These are phyloP conservation scores for Andrena hattorfiana DNA, from an alignment of 2,888 invertebrate species.

Conservation along the genomic window DNA sequence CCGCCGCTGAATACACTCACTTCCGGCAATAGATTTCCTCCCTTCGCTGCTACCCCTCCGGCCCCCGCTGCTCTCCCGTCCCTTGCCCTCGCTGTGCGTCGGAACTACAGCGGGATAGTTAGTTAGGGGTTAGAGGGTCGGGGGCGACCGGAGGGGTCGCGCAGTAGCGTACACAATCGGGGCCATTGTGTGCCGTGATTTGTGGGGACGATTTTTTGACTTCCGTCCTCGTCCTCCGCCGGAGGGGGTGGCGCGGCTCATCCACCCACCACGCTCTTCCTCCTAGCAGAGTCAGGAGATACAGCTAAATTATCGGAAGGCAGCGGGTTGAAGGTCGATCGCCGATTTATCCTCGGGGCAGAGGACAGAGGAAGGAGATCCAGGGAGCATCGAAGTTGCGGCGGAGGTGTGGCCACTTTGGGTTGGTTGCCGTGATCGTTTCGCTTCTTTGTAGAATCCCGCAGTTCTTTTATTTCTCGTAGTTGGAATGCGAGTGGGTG, in stretches of 20 bases:
- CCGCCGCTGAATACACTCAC: conserved; percentile 82
- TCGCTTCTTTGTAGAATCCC: background rate
- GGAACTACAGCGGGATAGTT: conserved; percentile 74
- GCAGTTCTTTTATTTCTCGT: conserved; percentile 4
- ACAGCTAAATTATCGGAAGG: conserved; percentile 78
- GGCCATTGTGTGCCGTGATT: conserved; percentile 84
- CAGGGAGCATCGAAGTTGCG: conserved; percentile 8
- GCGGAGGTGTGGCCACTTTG: conserved; percentile 34
- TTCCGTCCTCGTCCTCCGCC: conserved; percentile 78
- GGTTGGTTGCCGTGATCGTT: conserved; percentile 5
- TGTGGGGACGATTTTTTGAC: conserved; percentile 84
- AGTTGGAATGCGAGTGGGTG: too few relatives aligned
- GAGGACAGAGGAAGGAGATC: background rate
- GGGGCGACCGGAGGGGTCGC: conserved; percentile 56
- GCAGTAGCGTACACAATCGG: conserved; percentile 81
- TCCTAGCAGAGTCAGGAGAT: conserved; percentile 69
- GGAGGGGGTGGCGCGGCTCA: conserved; percentile 51
- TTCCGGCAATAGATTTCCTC: conserved; percentile 85
- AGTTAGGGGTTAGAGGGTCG: conserved; percentile 75
- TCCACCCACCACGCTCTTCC: conserved; percentile 57
- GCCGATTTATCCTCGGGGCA: conserved; percentile 64
- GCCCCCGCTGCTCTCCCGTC: conserved; percentile 53
- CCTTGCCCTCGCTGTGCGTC: conserved; percentile 43
- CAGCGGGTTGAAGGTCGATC: conserved; percentile 71
- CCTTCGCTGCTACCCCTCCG: conserved; percentile 65